A percentile compares a stretch with the other conserved stretches of the same genome.
Evolutionary conservation across 2,113 vertebrate genomes (phyloP).

Genomic region (Aegotheles bennettii): DNA sequence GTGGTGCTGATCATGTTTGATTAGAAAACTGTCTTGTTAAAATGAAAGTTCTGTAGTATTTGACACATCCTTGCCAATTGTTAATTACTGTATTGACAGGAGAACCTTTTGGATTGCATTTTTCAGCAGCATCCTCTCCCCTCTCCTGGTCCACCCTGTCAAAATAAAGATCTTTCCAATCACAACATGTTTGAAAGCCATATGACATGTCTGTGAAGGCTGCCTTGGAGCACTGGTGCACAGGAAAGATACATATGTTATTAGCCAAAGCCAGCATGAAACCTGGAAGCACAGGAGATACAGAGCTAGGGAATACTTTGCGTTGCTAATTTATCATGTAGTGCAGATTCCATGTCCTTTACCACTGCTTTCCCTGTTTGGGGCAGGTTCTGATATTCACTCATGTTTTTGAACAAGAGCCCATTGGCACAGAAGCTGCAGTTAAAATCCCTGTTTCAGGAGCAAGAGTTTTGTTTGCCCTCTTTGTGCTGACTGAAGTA

Average conservation of each 20-base stretch:
- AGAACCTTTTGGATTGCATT: background rate
- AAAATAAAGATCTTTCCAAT: constrained; percentile 26
- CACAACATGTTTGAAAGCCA: constrained; percentile 34
- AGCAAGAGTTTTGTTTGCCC: background rate
- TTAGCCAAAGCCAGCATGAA: background rate
- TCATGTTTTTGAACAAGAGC: background rate
- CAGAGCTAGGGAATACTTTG: background rate
- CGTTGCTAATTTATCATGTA: background rate
- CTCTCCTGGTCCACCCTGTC: background rate
- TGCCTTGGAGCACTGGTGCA: background rate
- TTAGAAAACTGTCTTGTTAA: constrained; percentile 40
- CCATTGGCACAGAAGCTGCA: background rate
- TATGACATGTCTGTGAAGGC: background rate
- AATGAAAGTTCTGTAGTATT: constrained; percentile 33
- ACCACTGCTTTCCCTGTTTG: background rate
- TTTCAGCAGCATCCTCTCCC: background rate
- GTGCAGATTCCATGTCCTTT: background rate
- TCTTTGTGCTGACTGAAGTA: background rate
- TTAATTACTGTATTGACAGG: constrained; percentile 31
- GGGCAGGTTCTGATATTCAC: background rate
- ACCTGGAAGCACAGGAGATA: background rate
- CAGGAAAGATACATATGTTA: background rate
- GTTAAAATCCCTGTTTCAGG: background rate
- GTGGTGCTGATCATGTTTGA: background rate
- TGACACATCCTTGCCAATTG: constrained; percentile 24